Evolutionary conservation across 1,140 invertebrate species (phyloP).

Genomic region (Aphis craccivora): DNA sequence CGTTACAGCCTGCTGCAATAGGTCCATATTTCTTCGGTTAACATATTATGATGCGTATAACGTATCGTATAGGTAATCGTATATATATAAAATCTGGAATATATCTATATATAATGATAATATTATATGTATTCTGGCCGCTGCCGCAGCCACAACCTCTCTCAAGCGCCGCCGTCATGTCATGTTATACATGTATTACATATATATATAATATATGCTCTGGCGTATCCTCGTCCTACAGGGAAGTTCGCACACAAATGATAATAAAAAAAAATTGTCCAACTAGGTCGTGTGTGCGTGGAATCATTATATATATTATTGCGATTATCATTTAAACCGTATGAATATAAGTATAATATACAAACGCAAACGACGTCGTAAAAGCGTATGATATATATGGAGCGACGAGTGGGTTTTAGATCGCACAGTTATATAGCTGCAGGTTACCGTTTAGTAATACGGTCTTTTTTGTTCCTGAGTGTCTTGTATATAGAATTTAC

Average conservation of each 20-base stretch:
- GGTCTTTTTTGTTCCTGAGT: not conserved
- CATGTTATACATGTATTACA: not conserved
- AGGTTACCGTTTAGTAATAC: not conserved
- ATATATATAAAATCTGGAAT: not conserved
- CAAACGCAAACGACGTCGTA: not conserved
- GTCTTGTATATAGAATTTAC: not conserved
- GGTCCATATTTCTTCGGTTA: not conserved
- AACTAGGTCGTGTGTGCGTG: not conserved
- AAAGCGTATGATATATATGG: not conserved
- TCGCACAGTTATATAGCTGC: not conserved
- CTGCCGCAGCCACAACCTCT: not conserved
- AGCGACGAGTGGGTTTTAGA: slow-evolving; percentile 9
- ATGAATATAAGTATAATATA: not conserved
- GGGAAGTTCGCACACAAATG: not conserved
- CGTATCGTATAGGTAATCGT: not conserved
- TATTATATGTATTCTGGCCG: not conserved
- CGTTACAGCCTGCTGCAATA: not conserved
- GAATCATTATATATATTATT: not conserved
- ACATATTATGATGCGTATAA: not conserved
- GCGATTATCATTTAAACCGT: not conserved
- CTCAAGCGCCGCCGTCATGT: not conserved
- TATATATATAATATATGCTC: not conserved
- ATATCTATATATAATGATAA: not conserved
- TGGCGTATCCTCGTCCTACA: not conserved
- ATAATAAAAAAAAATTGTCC: not conserved